Evolutionary conservation across 1,140 invertebrate genomes (phyloP).

Genomic region (Rhagoletis zephyria): DNA sequence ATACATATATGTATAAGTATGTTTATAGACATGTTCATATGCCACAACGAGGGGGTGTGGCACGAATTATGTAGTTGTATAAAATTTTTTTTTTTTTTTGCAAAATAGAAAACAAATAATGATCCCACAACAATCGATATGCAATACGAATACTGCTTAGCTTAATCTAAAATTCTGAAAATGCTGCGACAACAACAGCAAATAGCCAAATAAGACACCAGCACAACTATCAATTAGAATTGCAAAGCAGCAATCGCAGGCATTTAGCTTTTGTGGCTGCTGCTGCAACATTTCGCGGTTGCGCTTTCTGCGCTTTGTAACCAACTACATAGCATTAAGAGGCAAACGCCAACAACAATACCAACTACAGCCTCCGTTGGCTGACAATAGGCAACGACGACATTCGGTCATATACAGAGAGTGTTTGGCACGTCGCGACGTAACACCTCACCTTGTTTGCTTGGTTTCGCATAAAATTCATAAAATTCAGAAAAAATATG

Average conservation of each 20-base stretch:
- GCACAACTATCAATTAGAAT: slow-evolving; percentile 36
- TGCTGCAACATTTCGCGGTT: neutral
- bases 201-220: neutral
- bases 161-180: slow-evolving; percentile 44
- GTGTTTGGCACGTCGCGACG: neutral
- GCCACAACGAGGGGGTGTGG: neutral
- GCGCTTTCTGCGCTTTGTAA: neutral
- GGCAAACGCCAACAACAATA: neutral
- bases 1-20: neutral
- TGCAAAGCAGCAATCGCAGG: slow-evolving; percentile 40
- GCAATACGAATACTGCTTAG: neutral
- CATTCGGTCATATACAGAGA: neutral
- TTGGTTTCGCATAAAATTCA: neutral
- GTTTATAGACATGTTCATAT: neutral
- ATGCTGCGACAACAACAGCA: neutral
- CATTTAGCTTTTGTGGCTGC: neutral
- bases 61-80: slow-evolving; percentile 11
- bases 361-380: neutral
- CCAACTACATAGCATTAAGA: neutral
- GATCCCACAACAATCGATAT: neutral
- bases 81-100: neutral
- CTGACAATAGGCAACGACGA: neutral
- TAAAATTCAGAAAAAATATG: neutral
- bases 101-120: neutral
- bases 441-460: neutral